Percentiles rank a stretch among this genome's conserved stretches.
Evolutionary conservation across 2,888 invertebrate species (phyloP).

Genomic region (Vanessa cardui): DNA sequence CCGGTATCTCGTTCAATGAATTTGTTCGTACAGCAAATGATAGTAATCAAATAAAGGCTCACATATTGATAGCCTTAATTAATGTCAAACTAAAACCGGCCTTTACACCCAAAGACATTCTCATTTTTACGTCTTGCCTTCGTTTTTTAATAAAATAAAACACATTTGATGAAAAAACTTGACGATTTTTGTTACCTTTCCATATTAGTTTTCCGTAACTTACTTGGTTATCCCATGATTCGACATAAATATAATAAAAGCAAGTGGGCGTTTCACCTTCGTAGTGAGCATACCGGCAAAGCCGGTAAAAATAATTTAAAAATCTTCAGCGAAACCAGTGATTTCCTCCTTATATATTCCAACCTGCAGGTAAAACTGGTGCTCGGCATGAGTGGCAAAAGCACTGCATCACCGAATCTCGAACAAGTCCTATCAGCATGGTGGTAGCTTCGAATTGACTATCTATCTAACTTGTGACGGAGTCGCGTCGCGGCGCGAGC

Average conservation of each 20-base stretch:
- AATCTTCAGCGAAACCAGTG: conserved; percentile 42
- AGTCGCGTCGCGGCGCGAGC: conserved; percentile 81
- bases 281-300: conserved; percentile 55
- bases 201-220: conserved; percentile 5
- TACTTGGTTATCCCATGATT: conserved; percentile 13
- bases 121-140: too few species aligned
- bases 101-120: too few species aligned
- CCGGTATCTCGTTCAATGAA: conserved; percentile 31
- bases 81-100: too few species aligned
- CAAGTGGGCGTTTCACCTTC: conserved; percentile 60
- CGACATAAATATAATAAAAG: conserved; percentile 35
- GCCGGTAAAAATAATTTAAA: conserved; percentile 49
- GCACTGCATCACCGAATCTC: conserved; percentile 96
- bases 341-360: conserved; percentile 56
- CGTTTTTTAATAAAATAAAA: too few species aligned
- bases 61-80: background rate
- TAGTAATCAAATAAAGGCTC: background rate
- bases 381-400: conserved; percentile 96
- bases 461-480: conserved; percentile 78
- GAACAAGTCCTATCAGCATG: conserved; percentile 95
- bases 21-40: background rate
- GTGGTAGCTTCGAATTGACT: conserved; percentile 74
- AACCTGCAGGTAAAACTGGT: conserved; percentile 89
- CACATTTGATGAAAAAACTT: background rate
- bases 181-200: conserved; percentile 17